Percentiles rank a stretch among this genome's conserved stretches.
Evolutionary conservation across 2,797 vertebrate genomes (phyloP).

Genomic region (Fundulus diaphanus): DNA sequence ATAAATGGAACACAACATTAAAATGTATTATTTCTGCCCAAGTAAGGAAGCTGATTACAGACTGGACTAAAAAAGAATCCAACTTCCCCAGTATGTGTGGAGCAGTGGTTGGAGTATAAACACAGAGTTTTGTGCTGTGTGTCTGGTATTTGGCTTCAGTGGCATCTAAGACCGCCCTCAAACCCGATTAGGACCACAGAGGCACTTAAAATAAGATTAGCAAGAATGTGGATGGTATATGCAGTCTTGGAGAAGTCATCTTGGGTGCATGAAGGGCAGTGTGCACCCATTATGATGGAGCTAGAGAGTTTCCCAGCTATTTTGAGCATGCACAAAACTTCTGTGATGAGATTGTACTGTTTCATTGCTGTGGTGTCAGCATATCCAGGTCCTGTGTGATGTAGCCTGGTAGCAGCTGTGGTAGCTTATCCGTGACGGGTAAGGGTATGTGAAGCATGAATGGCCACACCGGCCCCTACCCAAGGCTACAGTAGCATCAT

Average conservation of each 20-base stretch:
- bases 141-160: slow-evolving; percentile 7
- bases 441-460: background rate
- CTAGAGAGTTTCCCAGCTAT: background rate
- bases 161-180: background rate
- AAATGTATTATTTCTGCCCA: slow-evolving; percentile 34
- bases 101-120: background rate
- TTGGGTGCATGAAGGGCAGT: background rate
- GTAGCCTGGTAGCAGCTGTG: background rate
- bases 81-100: background rate
- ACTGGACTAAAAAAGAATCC: background rate
- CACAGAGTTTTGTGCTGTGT: slow-evolving; percentile 13
- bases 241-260: background rate
- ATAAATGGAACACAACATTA: slow-evolving; percentile 48
- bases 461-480: background rate
- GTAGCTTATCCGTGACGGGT: background rate
- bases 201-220: background rate
- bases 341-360: background rate
- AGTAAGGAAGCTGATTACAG: slow-evolving; percentile 34
- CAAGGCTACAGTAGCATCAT: background rate
- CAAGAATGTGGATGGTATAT: background rate
- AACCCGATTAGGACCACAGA: background rate
- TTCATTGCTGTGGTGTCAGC: background rate
- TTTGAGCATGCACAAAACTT: background rate
- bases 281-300: background rate
- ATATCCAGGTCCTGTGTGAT: background rate